Conservation (phyloP, 1,140 invertebrate genomes). For the Zophobas morio region DNA sequence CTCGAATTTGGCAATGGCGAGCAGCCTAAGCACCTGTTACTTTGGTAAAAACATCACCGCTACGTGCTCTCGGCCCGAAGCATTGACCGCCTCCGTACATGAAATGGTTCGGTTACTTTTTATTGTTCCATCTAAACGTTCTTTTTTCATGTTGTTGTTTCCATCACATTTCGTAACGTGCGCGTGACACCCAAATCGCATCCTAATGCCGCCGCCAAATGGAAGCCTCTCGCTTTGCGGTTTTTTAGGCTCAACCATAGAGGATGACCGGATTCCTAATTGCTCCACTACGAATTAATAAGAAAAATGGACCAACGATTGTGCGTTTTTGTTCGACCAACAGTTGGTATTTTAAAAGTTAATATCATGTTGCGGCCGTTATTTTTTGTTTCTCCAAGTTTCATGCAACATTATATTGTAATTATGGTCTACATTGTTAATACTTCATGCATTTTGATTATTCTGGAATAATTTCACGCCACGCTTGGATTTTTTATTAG, state of each 20-base stretch:
- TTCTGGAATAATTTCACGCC: slow-evolving; percentile 57
- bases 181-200: slow-evolving; percentile 46
- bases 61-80: background rate
- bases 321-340: slow-evolving; percentile 36
- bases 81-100: slow-evolving; percentile 38
- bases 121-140: slow-evolving; percentile 45
- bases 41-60: no score
- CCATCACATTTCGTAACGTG: slow-evolving; percentile 43
- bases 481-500: slow-evolving; percentile 49
- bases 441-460: slow-evolving; percentile 57
- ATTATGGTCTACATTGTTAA: slow-evolving; percentile 57
- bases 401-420: slow-evolving; percentile 60
- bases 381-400: slow-evolving; percentile 54
- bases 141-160: slow-evolving; percentile 36
- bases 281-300: slow-evolving; percentile 38
- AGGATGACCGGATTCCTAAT: slow-evolving; percentile 20
- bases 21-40: background rate
- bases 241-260: slow-evolving; percentile 10
- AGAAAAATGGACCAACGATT: slow-evolving; percentile 25
- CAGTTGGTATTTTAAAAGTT: slow-evolving; percentile 53
- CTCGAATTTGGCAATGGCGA: background rate
- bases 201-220: slow-evolving; percentile 38
- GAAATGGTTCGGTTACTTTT: slow-evolving; percentile 44
- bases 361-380: slow-evolving; percentile 47
- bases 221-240: slow-evolving; percentile 1